Conservation (phyloP, 2,797 vertebrate species). For the Silurus aristotelis region DNA sequence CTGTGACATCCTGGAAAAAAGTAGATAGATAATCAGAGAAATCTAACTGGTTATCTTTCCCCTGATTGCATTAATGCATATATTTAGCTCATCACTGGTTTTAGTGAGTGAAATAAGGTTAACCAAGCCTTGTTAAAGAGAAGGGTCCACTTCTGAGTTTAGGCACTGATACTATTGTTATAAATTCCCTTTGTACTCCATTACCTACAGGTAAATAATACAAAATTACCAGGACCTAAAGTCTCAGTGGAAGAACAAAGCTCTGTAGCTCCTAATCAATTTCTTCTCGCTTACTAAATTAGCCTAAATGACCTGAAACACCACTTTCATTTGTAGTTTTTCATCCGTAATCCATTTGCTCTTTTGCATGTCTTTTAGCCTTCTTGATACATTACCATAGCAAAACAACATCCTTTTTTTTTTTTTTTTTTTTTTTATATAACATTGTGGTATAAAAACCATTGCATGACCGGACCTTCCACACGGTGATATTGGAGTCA, state of each 20-base stretch:
- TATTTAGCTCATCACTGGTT: not conserved
- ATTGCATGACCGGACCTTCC: constrained; percentile 77
- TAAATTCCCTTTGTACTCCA: not conserved
- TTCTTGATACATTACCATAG: not conserved
- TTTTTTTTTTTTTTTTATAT: too few species aligned
- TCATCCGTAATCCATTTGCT: not conserved
- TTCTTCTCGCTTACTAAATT: not conserved
- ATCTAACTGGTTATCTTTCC: not conserved
- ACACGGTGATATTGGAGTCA: constrained; percentile 86
- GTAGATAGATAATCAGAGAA: not conserved
- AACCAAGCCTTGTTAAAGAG: not conserved
- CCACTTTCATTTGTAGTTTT: not conserved
- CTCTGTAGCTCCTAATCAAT: not conserved
- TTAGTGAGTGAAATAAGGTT: not conserved
- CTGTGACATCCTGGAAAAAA: constrained; percentile 85
- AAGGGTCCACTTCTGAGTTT: not conserved
- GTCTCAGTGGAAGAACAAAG: not conserved
- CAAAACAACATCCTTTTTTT: not conserved
- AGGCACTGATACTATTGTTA: not conserved
- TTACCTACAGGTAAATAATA: not conserved
- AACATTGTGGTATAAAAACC: not conserved
- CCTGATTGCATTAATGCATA: not conserved
- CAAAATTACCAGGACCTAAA: not conserved
- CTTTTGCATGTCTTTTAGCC: not conserved
- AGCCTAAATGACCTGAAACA: not conserved